Conservation (phyloP, 2,888 invertebrate species). For the Dorcus parallelipipedus region DNA sequence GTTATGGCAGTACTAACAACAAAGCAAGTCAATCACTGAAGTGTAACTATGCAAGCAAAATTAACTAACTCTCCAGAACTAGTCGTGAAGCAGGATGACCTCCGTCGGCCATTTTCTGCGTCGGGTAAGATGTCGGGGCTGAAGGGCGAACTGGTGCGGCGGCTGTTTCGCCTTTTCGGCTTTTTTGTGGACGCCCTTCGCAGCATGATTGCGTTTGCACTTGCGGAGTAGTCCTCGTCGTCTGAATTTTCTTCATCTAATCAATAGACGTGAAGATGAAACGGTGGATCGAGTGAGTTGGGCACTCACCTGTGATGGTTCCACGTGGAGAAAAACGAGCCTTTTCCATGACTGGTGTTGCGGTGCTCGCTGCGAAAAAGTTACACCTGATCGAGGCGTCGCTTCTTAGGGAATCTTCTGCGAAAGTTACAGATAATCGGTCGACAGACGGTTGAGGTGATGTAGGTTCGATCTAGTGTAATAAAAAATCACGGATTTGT, state of each 20-base stretch:
- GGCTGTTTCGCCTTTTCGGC: slow-evolving; percentile 61
- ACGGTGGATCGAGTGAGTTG: slow-evolving; percentile 10
- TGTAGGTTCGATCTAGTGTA: slow-evolving; percentile 52
- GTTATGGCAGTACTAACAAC: slow-evolving; percentile 68
- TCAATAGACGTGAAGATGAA: neutral
- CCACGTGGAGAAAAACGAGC: slow-evolving; percentile 32
- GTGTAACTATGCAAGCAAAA: too few relatives aligned
- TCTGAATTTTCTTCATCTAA: slow-evolving; percentile 50
- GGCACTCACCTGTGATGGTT: too few relatives aligned
- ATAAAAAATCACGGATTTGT: too few relatives aligned
- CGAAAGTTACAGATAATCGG: slow-evolving; percentile 71
- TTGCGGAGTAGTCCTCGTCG: slow-evolving; percentile 83
- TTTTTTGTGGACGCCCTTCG: slow-evolving; percentile 72
- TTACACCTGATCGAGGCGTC: slow-evolving; percentile 18
- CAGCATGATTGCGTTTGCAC: slow-evolving; percentile 80
- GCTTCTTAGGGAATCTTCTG: slow-evolving; percentile 51
- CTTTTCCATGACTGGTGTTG: slow-evolving; percentile 35
- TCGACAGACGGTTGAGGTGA: slow-evolving; percentile 70
- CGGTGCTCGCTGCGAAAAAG: slow-evolving; percentile 21
- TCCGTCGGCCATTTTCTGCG: slow-evolving; percentile 51
- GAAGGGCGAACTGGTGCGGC: slow-evolving; percentile 61
- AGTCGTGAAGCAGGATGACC: slow-evolving; percentile 77
- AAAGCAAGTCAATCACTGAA: neutral
- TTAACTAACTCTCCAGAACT: slow-evolving; percentile 79
- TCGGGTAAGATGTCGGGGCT: slow-evolving; percentile 48